Evolutionary conservation across 2,888 invertebrate species (phyloP).

Genomic region (Clistopyga incitator): DNA sequence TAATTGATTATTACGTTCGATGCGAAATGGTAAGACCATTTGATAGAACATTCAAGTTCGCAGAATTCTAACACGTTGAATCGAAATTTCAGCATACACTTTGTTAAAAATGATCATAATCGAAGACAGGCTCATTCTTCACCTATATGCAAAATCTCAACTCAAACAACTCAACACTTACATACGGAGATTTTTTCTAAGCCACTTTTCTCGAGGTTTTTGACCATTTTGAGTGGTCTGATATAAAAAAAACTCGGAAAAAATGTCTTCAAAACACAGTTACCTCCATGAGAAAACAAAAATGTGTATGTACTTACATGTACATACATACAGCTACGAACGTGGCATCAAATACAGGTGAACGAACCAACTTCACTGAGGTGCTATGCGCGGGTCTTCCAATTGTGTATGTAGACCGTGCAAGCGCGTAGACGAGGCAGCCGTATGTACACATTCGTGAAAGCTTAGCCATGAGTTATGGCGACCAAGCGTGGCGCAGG

Average conservation of each 20-base stretch:
- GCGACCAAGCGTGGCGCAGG: slow-evolving; percentile 68
- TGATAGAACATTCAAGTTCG: neutral
- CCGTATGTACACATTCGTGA: slow-evolving; percentile 71
- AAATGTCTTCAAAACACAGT: too few species aligned
- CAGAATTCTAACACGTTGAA: neutral
- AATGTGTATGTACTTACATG: neutral
- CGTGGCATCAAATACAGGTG: slow-evolving; percentile 19
- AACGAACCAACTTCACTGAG: slow-evolving; percentile 22
- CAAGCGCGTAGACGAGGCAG: slow-evolving; percentile 60
- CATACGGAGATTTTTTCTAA: too few species aligned
- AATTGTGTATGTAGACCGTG: slow-evolving; percentile 32
- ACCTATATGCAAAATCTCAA: too few species aligned
- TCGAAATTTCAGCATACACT: too few species aligned
- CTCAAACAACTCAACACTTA: too few species aligned
- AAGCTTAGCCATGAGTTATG: slow-evolving; percentile 81
- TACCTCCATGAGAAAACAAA: neutral
- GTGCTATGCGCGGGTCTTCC: slow-evolving; percentile 24
- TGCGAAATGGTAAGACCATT: neutral
- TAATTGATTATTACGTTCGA: neutral
- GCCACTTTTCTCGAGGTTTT: too few species aligned
- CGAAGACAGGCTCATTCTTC: too few species aligned
- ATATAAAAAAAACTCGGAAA: too few species aligned
- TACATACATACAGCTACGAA: neutral
- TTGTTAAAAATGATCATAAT: too few species aligned
- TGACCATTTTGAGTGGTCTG: too few species aligned